phyloP scores from a whole-genome alignment of 2,888 invertebrate species.

The Watsonalla binaria region DNA sequence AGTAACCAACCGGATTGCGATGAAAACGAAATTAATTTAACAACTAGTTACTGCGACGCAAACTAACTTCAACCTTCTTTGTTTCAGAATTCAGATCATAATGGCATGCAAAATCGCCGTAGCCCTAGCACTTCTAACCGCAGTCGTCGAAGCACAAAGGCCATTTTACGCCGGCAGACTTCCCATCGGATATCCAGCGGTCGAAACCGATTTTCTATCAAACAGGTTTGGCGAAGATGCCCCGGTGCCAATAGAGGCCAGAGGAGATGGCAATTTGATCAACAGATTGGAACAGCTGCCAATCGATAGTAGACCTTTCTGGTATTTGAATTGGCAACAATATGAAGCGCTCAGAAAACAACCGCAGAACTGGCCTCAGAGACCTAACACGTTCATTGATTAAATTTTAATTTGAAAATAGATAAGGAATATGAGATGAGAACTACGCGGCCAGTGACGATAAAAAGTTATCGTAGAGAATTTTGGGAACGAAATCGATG shows the following conservation, averaged over 20 bases:
- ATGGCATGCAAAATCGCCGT: constrained; percentile 40
- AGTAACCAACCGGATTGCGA: too few relatives aligned
- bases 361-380: constrained; percentile 49
- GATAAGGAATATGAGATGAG: background rate
- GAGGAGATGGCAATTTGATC: constrained; percentile 76
- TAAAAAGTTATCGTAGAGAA: too few relatives aligned
- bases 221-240: constrained; percentile 76
- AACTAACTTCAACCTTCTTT: constrained; percentile 10
- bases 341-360: constrained; percentile 75
- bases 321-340: constrained; percentile 81
- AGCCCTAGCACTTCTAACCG: constrained; percentile 34
- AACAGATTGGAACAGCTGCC: constrained; percentile 79
- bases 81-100: constrained; percentile 30
- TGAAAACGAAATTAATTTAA: background rate
- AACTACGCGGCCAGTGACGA: background rate
- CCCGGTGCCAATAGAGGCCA: constrained; percentile 78
- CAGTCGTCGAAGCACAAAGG: constrained; percentile 74
- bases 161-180: constrained; percentile 81
- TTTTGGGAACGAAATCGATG: too few relatives aligned
- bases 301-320: constrained; percentile 81
- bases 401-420: constrained; percentile 2
- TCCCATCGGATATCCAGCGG: constrained; percentile 80
- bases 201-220: constrained; percentile 48
- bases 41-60: background rate
- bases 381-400: constrained; percentile 34